These are phyloP conservation scores for Muntiacus muntjak DNA, from an alignment of 2,113 vertebrate genomes.

Conservation along the genomic window DNA sequence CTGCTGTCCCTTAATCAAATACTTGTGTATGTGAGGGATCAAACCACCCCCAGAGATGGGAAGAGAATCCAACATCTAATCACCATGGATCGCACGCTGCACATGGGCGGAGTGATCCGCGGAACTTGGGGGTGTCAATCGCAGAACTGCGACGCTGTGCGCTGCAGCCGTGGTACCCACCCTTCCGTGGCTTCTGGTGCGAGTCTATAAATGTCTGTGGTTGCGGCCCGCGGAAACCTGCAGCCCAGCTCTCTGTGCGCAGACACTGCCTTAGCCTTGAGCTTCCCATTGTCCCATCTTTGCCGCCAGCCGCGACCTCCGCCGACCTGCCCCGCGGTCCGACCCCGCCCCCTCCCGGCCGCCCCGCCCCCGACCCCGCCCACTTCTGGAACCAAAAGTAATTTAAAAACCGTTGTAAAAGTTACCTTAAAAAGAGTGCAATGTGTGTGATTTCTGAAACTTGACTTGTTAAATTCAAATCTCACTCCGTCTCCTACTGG, in stretches of 20 bases:
- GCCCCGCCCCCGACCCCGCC: not conserved
- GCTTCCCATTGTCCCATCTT: not conserved
- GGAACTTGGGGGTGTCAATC: constrained; percentile 88
- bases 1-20: constrained; percentile 96
- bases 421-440: not conserved
- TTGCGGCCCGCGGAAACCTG: not conserved
- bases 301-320: rapidly evolving
- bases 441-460: not conserved
- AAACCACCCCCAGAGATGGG: constrained; percentile 97
- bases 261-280: not conserved
- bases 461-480: not conserved
- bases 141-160: not conserved
- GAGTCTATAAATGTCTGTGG: not conserved
- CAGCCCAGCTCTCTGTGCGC: not conserved
- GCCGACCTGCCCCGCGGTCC: rapidly evolving
- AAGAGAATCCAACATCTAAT: constrained; percentile 95
- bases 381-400: not conserved
- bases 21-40: constrained; percentile 98
- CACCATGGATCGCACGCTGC: constrained; percentile 95
- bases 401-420: not conserved
- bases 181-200: not conserved
- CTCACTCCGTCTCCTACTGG: not conserved
- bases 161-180: rapidly evolving
- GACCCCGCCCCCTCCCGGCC: rapidly evolving
- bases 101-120: constrained; percentile 94